Conservation (phyloP, 2,113 vertebrate species). For the Bucco capensis region DNA sequence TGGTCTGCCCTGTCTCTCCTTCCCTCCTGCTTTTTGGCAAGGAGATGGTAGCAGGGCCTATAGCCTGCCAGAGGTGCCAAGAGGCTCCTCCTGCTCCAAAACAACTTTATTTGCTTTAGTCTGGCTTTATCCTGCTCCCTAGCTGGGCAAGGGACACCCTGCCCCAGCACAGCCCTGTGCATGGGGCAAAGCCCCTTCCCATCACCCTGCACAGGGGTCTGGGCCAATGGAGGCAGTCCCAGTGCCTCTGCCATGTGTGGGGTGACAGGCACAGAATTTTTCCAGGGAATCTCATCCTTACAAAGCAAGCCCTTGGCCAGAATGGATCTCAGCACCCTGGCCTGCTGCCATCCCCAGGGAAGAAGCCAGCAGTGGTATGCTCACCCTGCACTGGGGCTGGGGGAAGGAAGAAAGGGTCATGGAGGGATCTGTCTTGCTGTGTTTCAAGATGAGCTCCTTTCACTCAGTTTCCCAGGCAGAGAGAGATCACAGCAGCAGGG, state of each 20-base stretch:
- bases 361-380: not conserved
- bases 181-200: not conserved
- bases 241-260: not conserved
- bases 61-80: not conserved
- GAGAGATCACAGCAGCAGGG: not conserved
- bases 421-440: not conserved
- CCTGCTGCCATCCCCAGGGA: not conserved
- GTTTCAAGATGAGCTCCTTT: not conserved
- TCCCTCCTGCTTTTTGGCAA: not conserved
- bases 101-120: not conserved
- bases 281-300: not conserved
- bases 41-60: not conserved
- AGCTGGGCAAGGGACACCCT: not conserved
- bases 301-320: not conserved
- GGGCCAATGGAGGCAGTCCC: not conserved
- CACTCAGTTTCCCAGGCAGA: not conserved
- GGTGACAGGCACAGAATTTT: not conserved
- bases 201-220: too few relatives aligned
- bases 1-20: not conserved
- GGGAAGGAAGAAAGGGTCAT: not conserved
- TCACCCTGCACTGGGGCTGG: fast-evolving
- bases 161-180: not conserved
- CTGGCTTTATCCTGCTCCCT: not conserved
- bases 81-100: not conserved
- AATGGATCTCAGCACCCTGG: not conserved